Conservation (phyloP, 2,888 invertebrate genomes). For the Steromphala cineraria region DNA sequence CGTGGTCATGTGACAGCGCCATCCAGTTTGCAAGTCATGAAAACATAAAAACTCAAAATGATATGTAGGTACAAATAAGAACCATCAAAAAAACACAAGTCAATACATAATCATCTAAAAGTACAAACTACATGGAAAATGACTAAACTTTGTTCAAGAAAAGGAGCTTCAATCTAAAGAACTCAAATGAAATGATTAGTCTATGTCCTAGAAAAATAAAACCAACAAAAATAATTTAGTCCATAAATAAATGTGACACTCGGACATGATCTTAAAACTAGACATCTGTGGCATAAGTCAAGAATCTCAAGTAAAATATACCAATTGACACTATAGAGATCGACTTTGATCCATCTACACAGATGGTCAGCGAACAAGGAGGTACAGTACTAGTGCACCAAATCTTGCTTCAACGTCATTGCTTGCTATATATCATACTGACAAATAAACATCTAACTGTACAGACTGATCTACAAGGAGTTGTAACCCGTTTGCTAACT, state of each 20-base stretch:
- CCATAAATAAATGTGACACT: slow-evolving; percentile 1
- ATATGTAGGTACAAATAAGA: too few species aligned
- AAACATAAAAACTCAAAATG: too few species aligned
- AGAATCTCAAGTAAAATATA: neutral
- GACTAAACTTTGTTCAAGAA: too few species aligned
- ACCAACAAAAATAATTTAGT: slow-evolving; percentile 14
- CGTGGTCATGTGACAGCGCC: too few species aligned
- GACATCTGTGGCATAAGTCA: slow-evolving; percentile 2
- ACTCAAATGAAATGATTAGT: neutral
- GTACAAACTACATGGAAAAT: too few species aligned
- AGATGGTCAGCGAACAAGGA: neutral
- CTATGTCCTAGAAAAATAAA: neutral
- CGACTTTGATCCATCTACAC: too few species aligned
- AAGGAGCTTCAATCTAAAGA: too few species aligned
- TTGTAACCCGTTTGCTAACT: slow-evolving; percentile 7
- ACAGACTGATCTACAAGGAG: neutral
- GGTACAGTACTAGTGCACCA: slow-evolving; percentile 4
- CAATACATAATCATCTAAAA: too few species aligned
- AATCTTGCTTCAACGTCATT: slow-evolving; percentile 11
- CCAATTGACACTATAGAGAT: too few species aligned
- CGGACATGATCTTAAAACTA: slow-evolving; percentile 4
- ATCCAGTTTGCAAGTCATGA: too few species aligned
- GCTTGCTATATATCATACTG: neutral
- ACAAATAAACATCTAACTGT: neutral
- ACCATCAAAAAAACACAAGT: too few species aligned